Evolutionary conservation across 2,113 vertebrate genomes (phyloP).

Genomic region (Bos taurus): DNA sequence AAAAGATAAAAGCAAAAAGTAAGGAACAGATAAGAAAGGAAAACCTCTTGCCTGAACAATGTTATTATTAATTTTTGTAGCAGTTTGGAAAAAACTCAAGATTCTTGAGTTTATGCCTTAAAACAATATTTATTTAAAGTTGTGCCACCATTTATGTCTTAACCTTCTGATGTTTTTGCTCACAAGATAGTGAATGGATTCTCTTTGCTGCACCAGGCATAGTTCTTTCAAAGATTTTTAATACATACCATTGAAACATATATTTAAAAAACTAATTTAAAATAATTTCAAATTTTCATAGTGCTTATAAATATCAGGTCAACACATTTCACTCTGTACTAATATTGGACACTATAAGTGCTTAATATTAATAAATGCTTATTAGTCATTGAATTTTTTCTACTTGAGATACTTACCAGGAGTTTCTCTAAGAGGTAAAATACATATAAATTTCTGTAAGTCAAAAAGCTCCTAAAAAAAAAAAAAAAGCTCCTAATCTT

Average conservation of each 20-base stretch:
- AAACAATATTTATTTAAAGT: background rate
- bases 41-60: background rate
- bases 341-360: background rate
- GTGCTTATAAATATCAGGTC: background rate
- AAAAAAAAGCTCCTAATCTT: background rate
- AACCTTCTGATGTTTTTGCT: background rate
- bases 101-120: background rate
- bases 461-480: background rate
- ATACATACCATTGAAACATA: background rate
- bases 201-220: background rate
- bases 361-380: constrained; percentile 10
- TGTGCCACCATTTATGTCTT: background rate
- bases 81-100: background rate
- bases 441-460: background rate
- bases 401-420: background rate
- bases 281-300: background rate
- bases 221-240: background rate
- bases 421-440: background rate
- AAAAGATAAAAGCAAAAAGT: background rate
- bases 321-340: background rate
- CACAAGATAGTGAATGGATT: background rate
- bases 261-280: background rate
- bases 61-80: background rate
- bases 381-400: background rate
- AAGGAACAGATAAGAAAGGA: background rate